Conservation (phyloP, 2,888 invertebrate genomes). For the Schizotus pectinicornis region DNA sequence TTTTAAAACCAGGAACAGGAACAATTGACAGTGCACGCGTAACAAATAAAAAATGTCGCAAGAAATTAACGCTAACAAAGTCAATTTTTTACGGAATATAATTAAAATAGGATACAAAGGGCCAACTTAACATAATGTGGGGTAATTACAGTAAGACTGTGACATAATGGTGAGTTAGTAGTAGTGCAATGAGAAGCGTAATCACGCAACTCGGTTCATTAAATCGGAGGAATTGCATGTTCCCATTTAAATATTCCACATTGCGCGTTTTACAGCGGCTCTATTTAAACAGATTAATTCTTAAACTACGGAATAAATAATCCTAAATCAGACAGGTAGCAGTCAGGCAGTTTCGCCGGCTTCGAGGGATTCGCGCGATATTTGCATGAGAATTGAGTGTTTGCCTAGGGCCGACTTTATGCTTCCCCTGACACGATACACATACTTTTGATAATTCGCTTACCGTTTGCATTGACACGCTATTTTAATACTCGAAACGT, state of each 20-base stretch:
- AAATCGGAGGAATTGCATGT: conserved; percentile 11
- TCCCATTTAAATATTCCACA: conserved; percentile 9
- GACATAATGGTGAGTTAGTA: too few relatives aligned
- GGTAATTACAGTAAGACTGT: too few relatives aligned
- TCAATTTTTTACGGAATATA: too few relatives aligned
- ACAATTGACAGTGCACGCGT: too few relatives aligned
- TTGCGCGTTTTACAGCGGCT: conserved; percentile 11
- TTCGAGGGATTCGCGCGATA: conserved; percentile 21
- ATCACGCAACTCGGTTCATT: conserved; percentile 8
- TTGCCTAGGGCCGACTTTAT: conserved; percentile 30
- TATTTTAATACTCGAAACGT: conserved; percentile 31
- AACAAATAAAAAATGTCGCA: too few relatives aligned
- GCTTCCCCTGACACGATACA: conserved; percentile 28
- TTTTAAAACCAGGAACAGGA: too few relatives aligned
- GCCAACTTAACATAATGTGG: too few relatives aligned
- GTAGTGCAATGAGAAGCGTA: neutral
- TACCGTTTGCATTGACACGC: conserved; percentile 42
- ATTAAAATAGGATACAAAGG: too few relatives aligned
- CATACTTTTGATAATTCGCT: conserved; percentile 39
- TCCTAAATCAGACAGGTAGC: conserved; percentile 24
- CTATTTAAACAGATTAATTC: conserved; percentile 22
- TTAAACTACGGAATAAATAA: conserved; percentile 20
- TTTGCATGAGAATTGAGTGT: conserved; percentile 33
- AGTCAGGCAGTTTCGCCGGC: neutral
- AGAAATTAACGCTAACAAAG: too few relatives aligned